Conservation (phyloP, 1,140 invertebrate species). For the Drepana arcuata region DNA sequence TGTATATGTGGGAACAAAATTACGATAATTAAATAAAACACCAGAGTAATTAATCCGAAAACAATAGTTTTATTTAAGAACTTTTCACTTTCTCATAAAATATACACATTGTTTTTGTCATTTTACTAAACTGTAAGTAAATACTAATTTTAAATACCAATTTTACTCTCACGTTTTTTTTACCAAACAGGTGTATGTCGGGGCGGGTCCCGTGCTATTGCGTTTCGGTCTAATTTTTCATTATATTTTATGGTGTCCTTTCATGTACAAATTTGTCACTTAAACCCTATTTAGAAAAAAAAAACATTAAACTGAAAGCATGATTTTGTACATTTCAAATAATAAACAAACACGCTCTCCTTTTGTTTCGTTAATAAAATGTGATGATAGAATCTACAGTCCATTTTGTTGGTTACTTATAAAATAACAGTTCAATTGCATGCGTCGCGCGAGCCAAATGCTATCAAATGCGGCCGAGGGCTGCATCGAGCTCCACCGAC, state of each 20-base stretch:
- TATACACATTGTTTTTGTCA: slow-evolving; percentile 72
- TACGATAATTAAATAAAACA: slow-evolving; percentile 59
- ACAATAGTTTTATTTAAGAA: slow-evolving; percentile 72
- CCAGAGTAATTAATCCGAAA: slow-evolving; percentile 65
- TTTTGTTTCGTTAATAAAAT: slow-evolving; percentile 47
- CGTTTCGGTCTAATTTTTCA: slow-evolving; percentile 38
- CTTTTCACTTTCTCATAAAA: slow-evolving; percentile 71
- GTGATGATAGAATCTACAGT: slow-evolving; percentile 68
- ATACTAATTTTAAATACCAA: slow-evolving; percentile 72
- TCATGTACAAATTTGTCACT: slow-evolving; percentile 63
- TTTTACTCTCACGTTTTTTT: slow-evolving; percentile 53
- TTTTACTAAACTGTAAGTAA: slow-evolving; percentile 72
- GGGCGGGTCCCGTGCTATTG: slow-evolving; percentile 34
- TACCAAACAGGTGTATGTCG: slow-evolving; percentile 32
- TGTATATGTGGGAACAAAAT: no score
- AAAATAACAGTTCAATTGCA: slow-evolving; percentile 49
- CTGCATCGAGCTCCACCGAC: no score
- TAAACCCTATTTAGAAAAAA: slow-evolving; percentile 64
- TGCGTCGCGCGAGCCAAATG: slow-evolving; percentile 19
- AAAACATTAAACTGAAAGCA: slow-evolving; percentile 63
- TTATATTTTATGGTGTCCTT: slow-evolving; percentile 26
- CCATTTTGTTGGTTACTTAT: slow-evolving; percentile 56
- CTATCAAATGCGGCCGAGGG: slow-evolving; percentile 29
- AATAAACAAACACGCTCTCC: slow-evolving; percentile 47
- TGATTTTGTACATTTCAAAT: slow-evolving; percentile 67